Percentiles rank a stretch among this genome's conserved stretches.
phyloP scores from a whole-genome alignment of 1,140 invertebrate genomes.

The Eciton burchellii region DNA sequence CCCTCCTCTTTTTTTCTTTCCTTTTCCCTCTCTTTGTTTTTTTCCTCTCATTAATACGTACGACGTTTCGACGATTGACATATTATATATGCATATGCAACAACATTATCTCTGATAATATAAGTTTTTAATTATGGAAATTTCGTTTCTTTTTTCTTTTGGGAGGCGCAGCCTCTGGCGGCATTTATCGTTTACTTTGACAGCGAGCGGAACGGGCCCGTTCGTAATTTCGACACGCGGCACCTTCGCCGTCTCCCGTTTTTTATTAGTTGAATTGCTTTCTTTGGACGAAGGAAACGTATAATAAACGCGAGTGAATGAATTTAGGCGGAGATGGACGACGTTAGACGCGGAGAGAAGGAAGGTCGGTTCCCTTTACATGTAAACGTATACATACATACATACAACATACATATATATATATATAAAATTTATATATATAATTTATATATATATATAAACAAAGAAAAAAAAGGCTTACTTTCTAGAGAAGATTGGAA shows the following conservation, averaged over 20 bases:
- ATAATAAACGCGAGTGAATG: conserved; percentile 46
- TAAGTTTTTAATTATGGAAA: conserved; percentile 42
- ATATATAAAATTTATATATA: too few species aligned
- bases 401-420: too few species aligned
- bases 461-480: conserved; percentile 68
- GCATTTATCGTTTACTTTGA: conserved; percentile 5
- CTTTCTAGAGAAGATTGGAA: conserved; percentile 65
- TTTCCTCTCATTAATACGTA: neutral
- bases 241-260: conserved; percentile 53
- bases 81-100: too few species aligned
- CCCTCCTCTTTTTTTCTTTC: too few species aligned
- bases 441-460: conserved; percentile 59
- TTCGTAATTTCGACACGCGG: neutral
- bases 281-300: conserved; percentile 40
- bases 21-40: too few species aligned
- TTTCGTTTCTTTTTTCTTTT: neutral
- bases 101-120: neutral
- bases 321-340: conserved; percentile 43
- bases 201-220: neutral
- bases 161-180: too few species aligned
- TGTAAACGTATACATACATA: too few species aligned
- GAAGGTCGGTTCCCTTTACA: conserved; percentile 58
- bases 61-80: conserved; percentile 9
- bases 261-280: conserved; percentile 61
- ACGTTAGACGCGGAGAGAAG: conserved; percentile 45